These are phyloP conservation scores for Ennomos fuscantarius DNA, from an alignment of 2,888 invertebrate species.

Conservation along the genomic window DNA sequence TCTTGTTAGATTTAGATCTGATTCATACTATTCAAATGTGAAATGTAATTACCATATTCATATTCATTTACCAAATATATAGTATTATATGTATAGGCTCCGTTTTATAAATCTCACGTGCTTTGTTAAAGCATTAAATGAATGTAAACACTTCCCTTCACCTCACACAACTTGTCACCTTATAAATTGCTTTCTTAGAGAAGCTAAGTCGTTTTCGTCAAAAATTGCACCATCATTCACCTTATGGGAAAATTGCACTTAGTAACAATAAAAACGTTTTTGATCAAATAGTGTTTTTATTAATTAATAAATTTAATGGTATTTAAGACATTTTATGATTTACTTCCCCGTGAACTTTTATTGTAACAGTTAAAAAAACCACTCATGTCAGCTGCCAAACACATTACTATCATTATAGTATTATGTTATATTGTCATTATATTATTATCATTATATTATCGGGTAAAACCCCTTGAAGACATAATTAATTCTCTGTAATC, in stretches of 20 bases:
- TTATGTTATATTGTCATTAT: no score
- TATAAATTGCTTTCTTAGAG: slow-evolving; percentile 1
- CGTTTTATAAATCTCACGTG: slow-evolving; percentile 8
- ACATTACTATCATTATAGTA: slow-evolving; percentile 18
- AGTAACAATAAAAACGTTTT: no score
- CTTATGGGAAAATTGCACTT: no score
- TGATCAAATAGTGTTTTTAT: no score
- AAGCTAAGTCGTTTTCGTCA: no score
- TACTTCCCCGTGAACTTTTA: no score
- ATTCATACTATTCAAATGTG: slow-evolving; percentile 54
- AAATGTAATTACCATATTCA: slow-evolving; percentile 60
- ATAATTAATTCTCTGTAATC: slow-evolving; percentile 31
- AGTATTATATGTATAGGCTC: slow-evolving; percentile 13
- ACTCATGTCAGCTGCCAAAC: no score
- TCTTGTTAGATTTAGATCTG: slow-evolving; percentile 55
- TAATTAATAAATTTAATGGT: no score
- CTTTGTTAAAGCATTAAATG: slow-evolving; percentile 15
- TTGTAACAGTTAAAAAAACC: no score
- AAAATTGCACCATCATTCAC: no score
- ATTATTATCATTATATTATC: no score
- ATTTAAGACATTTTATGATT: no score
- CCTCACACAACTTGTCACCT: not conserved
- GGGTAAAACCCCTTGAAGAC: slow-evolving; percentile 25
- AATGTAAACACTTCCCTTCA: not conserved
- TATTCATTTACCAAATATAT: slow-evolving; percentile 49